Base-by-base conservation (phyloP, 2,888 invertebrate species). In the Automeris io region DNA sequence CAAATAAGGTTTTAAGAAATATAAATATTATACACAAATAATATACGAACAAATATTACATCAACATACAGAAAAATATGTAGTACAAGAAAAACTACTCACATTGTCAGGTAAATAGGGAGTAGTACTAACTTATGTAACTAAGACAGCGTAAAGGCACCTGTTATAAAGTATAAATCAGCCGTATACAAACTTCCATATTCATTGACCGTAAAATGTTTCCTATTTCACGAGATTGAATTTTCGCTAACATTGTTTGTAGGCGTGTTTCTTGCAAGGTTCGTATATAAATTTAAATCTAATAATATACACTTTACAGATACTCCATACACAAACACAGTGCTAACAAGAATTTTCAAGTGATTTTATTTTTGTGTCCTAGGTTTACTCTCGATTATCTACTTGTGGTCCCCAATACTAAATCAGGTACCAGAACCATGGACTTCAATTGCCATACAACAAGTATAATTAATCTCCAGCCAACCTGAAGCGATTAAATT, bases 151-250 rank as follows among this genome's bases (percentile, higher is more conserved):
- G 61, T 65, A 66, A 70, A 66, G 52, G 57, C 54, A 56, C 42
- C 50, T 47, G 51, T 55, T 58, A 57, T 53, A 57, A 52, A 48
- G 46, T 58, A 54, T 53, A 57, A 52, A 47, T 45, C 56, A 52
- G 26, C 36, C 42, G 33, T 34, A 70, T 71, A 69, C 69, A 76
- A 72, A 73, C 70, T 80, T 78, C 77, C 72, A 70, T 81, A 81
- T 79, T 74, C 78, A 82, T 78, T 79, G 80, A 73, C 79, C 78
- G 78, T 80, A 81, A 79, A 77, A 77, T 76, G 74, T 81, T 79
- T 79, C 75, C 78, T 82, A 76, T 81, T 80, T 77, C 72, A 72
- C 59, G 71, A 81, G 79, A 82, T 82, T 81, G 80, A 82, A 47
- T 47, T 47, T 47, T 43, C 41, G 37, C 29, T 41, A 45, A 45